These are phyloP conservation scores for Syngnathoides biaculeatus DNA, from an alignment of 2,113 vertebrate species.

Conservation along the genomic window DNA sequence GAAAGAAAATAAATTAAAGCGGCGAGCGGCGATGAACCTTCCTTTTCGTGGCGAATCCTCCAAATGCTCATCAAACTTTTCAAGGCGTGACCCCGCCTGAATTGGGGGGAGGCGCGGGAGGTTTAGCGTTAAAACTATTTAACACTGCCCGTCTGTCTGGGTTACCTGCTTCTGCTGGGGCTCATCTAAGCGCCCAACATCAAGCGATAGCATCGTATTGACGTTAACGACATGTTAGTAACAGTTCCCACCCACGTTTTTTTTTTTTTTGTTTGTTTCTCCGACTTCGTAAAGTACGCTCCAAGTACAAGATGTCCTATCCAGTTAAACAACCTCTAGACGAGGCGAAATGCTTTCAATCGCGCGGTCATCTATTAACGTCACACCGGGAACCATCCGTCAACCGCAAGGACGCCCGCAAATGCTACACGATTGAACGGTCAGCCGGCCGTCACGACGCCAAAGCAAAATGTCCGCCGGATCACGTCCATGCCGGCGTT, in stretches of 20 bases:
- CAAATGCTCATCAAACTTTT: background rate
- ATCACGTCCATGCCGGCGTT: background rate
- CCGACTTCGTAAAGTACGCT: background rate
- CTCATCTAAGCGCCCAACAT: background rate
- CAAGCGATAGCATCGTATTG: background rate
- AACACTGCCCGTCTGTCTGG: background rate
- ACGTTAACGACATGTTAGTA: background rate
- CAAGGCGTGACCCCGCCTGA: background rate
- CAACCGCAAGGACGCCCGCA: background rate
- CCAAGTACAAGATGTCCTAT: background rate
- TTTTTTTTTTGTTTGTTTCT: background rate
- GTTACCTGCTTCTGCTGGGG: background rate
- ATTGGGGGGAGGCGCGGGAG: too few species aligned
- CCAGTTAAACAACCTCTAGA: background rate
- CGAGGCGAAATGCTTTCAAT: background rate
- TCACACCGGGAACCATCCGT: background rate
- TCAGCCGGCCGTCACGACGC: constrained; percentile 3
- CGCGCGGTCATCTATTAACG: background rate
- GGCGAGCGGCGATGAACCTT: background rate
- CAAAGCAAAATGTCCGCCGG: background rate
- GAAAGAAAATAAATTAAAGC: constrained; percentile 1
- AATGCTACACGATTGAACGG: constrained; percentile 8
- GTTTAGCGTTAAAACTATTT: background rate
- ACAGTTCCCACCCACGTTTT: background rate
- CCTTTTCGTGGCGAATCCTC: constrained; percentile 2